These are phyloP conservation scores for Semicossyphus pulcher DNA, from an alignment of 2,113 vertebrate species.

Conservation along the genomic window DNA sequence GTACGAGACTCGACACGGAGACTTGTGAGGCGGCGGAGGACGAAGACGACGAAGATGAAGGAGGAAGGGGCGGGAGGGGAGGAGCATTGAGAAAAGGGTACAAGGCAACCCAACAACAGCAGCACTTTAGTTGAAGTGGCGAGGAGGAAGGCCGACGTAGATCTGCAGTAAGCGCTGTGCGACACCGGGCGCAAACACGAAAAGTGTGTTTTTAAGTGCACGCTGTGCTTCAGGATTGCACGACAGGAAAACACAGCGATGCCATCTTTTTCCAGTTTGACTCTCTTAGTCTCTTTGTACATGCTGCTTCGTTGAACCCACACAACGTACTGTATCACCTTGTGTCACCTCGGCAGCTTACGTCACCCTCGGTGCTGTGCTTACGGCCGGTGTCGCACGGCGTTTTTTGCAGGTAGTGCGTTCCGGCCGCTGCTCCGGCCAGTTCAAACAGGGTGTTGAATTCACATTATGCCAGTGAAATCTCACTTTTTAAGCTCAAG, in stretches of 20 bases:
- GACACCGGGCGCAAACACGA: constrained; percentile 59
- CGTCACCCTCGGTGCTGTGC: constrained; percentile 44
- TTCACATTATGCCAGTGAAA: constrained; percentile 70
- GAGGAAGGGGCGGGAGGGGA: constrained; percentile 6
- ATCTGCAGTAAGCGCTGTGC: constrained; percentile 60
- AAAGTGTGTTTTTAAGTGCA: not conserved
- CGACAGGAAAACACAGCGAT: constrained; percentile 27
- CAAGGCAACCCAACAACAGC: constrained; percentile 67
- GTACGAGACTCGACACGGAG: constrained; percentile 93
- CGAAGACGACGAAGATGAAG: not conserved
- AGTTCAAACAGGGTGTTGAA: constrained; percentile 61
- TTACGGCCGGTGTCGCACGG: constrained; percentile 51
- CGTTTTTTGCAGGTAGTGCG: constrained; percentile 64
- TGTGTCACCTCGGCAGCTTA: constrained; percentile 54
- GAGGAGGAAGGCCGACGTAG: constrained; percentile 49
- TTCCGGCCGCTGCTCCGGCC: constrained; percentile 38
- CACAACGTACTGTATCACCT: constrained; percentile 55
- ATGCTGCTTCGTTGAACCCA: constrained; percentile 37
- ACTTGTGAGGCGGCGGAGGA: constrained; percentile 84
- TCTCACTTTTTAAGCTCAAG: constrained; percentile 67
- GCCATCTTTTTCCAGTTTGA: constrained; percentile 31
- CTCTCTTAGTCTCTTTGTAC: constrained; percentile 40
- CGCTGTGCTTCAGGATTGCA: constrained; percentile 43
- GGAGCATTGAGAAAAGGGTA: constrained; percentile 40
- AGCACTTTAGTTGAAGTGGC: constrained; percentile 77